Conservation (phyloP, 2,888 invertebrate genomes). For the Thera obeliscata region DNA sequence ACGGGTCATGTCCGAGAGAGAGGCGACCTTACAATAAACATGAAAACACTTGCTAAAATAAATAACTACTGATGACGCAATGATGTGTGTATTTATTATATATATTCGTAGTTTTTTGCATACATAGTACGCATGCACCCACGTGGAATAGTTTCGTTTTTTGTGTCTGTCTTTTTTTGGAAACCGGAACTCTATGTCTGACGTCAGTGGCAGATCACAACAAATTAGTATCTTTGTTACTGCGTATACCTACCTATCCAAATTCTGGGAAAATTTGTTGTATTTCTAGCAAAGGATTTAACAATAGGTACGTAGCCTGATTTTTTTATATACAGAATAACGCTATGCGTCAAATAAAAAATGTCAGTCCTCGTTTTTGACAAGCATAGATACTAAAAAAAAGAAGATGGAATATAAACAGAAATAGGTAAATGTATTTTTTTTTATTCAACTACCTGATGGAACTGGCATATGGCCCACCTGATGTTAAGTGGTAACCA, state of each 20-base stretch:
- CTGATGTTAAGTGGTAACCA: too few relatives aligned
- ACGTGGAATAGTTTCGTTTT: not conserved
- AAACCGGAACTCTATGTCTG: slow-evolving; percentile 21
- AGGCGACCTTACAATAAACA: not conserved
- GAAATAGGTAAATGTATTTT: too few relatives aligned
- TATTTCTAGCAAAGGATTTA: not conserved
- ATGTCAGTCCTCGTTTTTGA: too few relatives aligned
- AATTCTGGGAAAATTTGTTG: not conserved
- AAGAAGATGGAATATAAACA: too few relatives aligned
- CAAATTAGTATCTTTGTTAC: slow-evolving; percentile 3
- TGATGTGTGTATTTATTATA: not conserved
- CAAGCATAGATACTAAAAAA: too few relatives aligned
- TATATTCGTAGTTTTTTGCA: not conserved
- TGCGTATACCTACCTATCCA: not conserved
- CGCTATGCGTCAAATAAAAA: too few relatives aligned
- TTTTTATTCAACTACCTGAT: too few relatives aligned
- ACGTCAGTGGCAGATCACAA: slow-evolving; percentile 26
- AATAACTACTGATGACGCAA: not conserved
- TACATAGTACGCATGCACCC: not conserved
- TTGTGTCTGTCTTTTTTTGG: not conserved
- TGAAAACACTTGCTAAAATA: not conserved
- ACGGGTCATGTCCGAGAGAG: not conserved
- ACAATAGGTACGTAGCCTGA: too few relatives aligned
- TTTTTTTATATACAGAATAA: too few relatives aligned
- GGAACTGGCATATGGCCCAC: too few relatives aligned